A percentile compares a stretch with the other conserved stretches of the same genome.
These are phyloP conservation scores for human (Homo sapiens) DNA, from an alignment of 2,113 vertebrate species.

Conservation along the genomic window GRCh38 chr2:50720501-50721000, in stretches of 20 bases:
- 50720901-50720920: conserved; percentile 8
- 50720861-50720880: conserved; percentile 37
- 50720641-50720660: not conserved
- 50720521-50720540: not conserved
- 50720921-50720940: conserved; percentile 33
- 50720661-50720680: not conserved
- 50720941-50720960: conserved; percentile 1
- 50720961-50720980: not conserved
- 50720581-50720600: not conserved
- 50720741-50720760: conserved; percentile 8
- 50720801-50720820: not conserved
- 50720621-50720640: not conserved
- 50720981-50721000: not conserved
- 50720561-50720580: not conserved
- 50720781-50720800: not conserved
- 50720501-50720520: not conserved
- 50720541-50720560: not conserved
- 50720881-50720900: not conserved
- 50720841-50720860: not conserved
- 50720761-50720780: not conserved
- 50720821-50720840: not conserved
- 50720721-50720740: not conserved
- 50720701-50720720: not conserved
- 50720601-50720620: not conserved
- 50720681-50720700: not conserved